Base-by-base conservation (phyloP, 2,888 invertebrate genomes). In the Drosophila suboccidentalis region DNA sequence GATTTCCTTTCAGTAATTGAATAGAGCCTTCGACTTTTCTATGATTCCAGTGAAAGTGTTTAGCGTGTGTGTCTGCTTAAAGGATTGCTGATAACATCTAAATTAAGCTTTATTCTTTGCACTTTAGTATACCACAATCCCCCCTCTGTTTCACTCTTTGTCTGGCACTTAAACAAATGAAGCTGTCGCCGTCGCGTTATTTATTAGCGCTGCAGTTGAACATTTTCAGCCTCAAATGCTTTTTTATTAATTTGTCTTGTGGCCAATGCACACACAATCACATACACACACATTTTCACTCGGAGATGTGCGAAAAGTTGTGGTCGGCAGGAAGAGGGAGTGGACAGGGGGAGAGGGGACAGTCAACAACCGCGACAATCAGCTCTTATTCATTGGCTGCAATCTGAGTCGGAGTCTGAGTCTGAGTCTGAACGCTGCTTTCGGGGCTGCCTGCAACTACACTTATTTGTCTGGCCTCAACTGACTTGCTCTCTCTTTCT, bases 221-320 rank as follows among this genome's bases (percentile, higher is more conserved):
- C 78, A 75, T 74, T 87, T 86, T 65, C 85, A 89, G 89, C 85
- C 87, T 89, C 78, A 84, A 85, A 85, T 89, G 88, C 85, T 86
- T 84, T 84, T 85, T 85, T 85, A 89, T 85, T 85, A 85, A 85
- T 89, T 85, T 85, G 82, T 77, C 70, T 79, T 84, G 87, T 82
- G 87, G 89, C 80, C 66, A 73, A 49, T 59, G 49, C 32, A 57
- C 39, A 70, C 59, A 65, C 47, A 60, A 50, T 49, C 44, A 60
- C 51, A 50, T 47, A 44, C 53, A 39, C 51, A 49, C 15, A 11
- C 29, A 51, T 53, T 51, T 11, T 26, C 10, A 36, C 5, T 26
- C 22, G 17, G 41, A 41, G 26, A 32, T 54, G 55, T n/a, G 22
- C 32, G 36, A 11, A 39, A 32, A 49, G 10, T 6, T 3, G 43